Base-by-base conservation (phyloP, 2,797 vertebrate genomes). In the Rachycentron canadum region DNA sequence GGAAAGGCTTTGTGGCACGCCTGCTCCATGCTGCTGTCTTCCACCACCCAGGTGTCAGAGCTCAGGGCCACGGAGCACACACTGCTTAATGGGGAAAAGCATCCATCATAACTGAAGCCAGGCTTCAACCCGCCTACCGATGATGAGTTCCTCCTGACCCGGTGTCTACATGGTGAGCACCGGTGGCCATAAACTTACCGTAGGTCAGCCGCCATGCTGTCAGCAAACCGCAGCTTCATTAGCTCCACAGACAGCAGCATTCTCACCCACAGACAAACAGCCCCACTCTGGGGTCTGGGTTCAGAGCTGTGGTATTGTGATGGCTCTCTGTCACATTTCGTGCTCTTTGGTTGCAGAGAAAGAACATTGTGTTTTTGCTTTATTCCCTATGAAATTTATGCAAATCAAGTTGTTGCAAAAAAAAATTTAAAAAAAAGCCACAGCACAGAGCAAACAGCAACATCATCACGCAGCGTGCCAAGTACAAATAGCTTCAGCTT, bases 401-500 rank as follows among this genome's bases (percentile, higher is more conserved):
- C 55, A 84, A 84, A 86, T 85, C 43, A 68, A 34, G 63, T 38
- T 65, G 57, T 70, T 38, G 28, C n/a, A 74, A 40, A 57, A 21
- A 45, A 17, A 43, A n/a, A n/a, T n/a, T n/a, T n/a, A n/a, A 43
- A 40, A 43, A 43, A 45, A 45, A 69, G 56, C 55, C 47, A 13
- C n/a, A 53, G 57, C 70, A 50, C 16, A 61, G 59, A 74, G 69
- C 62, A 69, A 64, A 68, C 64, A 69, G 55, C 58, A 75, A 74
- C 73, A 82, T 83, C 67, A 82, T 80, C 68, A 81, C 5, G 0
- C 61, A 70, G 74, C 0, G 0, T 65, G 71, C 76, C 78, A 69
- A 50, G 47, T 58, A 38, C 75, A 74, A 84, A 86, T 77, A 77
- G 60, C 84, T 64, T 65, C 21, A 73, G 82, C 76, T 85, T 83